Evolutionary conservation across 2,113 vertebrate species (phyloP).

Genomic region (Mobula hypostoma): DNA sequence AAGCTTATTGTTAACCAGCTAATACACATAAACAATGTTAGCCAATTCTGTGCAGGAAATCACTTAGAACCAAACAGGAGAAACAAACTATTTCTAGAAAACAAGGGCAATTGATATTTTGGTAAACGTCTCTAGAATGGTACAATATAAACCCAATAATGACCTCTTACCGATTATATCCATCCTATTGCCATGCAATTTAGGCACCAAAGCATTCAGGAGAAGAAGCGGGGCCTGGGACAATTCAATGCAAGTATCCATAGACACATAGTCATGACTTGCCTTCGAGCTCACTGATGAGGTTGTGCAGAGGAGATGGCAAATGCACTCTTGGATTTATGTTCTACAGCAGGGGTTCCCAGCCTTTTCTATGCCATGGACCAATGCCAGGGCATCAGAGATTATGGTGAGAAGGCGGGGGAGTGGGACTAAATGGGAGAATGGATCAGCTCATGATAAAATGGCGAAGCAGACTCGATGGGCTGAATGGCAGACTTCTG

Average conservation of each 20-base stretch:
- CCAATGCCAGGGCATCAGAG: too few species aligned
- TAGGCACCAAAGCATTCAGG: not conserved
- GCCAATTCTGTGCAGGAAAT: not conserved
- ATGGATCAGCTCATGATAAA: too few species aligned
- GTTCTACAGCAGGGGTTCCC: not conserved
- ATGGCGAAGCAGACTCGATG: too few species aligned
- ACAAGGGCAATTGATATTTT: not conserved
- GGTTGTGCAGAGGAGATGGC: not conserved
- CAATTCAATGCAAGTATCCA: not conserved
- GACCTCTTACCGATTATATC: not conserved
- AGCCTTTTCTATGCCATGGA: too few species aligned
- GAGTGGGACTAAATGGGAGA: too few species aligned
- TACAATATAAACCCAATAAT: not conserved
- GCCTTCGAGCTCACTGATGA: not conserved
- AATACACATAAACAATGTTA: not conserved
- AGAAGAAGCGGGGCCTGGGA: not conserved
- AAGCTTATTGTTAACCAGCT: not conserved
- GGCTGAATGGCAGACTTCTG: too few species aligned
- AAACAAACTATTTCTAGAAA: not conserved
- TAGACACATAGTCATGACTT: not conserved
- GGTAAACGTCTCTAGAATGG: not conserved
- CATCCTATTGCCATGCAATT: not conserved
- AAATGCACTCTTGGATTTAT: not conserved
- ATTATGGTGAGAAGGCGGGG: too few species aligned
- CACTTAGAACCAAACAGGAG: not conserved